Percentiles rank a stretch among this genome's conserved stretches.
Evolutionary conservation across 2,113 vertebrate genomes (phyloP).

Genomic region (Phalacrocorax aristotelis): DNA sequence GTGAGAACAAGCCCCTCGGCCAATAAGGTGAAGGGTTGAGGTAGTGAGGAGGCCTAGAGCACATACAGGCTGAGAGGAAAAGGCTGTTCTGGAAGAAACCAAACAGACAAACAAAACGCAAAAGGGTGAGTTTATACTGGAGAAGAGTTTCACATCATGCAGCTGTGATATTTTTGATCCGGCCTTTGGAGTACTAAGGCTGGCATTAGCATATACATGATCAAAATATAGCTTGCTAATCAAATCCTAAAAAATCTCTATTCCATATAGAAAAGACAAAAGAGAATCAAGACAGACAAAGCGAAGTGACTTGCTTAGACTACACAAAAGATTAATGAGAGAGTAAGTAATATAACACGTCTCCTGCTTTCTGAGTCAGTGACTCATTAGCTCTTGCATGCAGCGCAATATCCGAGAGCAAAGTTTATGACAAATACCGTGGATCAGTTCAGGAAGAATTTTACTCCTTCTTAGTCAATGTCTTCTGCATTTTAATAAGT

Average conservation of each 20-base stretch:
- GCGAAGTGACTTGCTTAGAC: neutral
- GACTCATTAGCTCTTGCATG: neutral
- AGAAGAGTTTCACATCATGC: neutral
- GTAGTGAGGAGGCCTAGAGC: neutral
- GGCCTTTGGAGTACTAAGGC: neutral
- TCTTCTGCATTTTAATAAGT: neutral
- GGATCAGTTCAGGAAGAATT: neutral
- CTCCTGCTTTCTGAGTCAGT: neutral
- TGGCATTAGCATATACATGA: neutral
- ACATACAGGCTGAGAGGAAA: neutral
- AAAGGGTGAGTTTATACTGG: neutral
- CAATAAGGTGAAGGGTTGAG: neutral
- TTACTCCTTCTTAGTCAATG: neutral
- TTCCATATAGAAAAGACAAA: neutral
- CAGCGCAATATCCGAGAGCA: neutral
- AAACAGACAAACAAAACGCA: neutral
- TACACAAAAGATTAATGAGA: neutral
- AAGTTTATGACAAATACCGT: neutral
- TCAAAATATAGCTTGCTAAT: neutral
- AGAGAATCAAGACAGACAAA: neutral
- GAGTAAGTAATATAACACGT: neutral
- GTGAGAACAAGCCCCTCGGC: neutral
- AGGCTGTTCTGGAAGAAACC: neutral
- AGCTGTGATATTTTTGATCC: neutral
- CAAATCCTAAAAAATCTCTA: neutral